Evolutionary conservation across 2,888 invertebrate genomes (phyloP), one percentile per base, ranked within the genome.

Genomic region (Caenorhabditis sp.): DNA sequence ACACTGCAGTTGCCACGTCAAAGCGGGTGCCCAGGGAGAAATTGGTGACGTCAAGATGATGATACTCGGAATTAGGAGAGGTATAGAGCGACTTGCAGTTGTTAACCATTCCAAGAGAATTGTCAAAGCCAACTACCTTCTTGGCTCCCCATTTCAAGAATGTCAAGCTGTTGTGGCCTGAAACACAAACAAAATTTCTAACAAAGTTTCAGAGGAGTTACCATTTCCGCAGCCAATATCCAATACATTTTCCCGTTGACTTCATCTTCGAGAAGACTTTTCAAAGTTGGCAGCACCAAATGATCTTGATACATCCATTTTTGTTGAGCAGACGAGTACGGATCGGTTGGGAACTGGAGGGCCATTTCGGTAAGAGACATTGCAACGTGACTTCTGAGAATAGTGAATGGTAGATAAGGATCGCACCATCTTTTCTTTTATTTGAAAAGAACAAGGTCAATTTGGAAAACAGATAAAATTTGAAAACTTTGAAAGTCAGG

Each of bases 151-250:
- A 72, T 37, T 51, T 6, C 1, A 72, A 26, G 35, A 62, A 80
- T 0, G 62, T 64, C 3, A 24, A 2, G 5, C 68, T 68, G 26
- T 80, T 74, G 47, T 69, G 68, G 5, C 80, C 78, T 79, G 62
- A 11, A 77, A 77, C 15, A 24, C 18, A 32, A n/a, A n/a, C n/a
- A n/a, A n/a, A n/a, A n/a, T n/a, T n/a, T n/a, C n/a, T n/a, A n/a
- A n/a, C n/a, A n/a, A n/a, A n/a, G n/a, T n/a, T n/a, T n/a, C n/a
- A n/a, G n/a, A n/a, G n/a, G n/a, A 35, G 26, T 55, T 44, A 72
- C 79, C 80, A 60, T 80, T 80, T 69, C 80, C 80, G 64, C 80
- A 80, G 24, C 80, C 80, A 40, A 80, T 64, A 69, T 80, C 80
- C 35, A 80, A 44, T 13, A 80, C 69, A 20, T 58, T 40, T 72